These are phyloP conservation scores for Ascidia mentula DNA, from an alignment of 23 tunicate genomes.

Conservation along the genomic window DNA sequence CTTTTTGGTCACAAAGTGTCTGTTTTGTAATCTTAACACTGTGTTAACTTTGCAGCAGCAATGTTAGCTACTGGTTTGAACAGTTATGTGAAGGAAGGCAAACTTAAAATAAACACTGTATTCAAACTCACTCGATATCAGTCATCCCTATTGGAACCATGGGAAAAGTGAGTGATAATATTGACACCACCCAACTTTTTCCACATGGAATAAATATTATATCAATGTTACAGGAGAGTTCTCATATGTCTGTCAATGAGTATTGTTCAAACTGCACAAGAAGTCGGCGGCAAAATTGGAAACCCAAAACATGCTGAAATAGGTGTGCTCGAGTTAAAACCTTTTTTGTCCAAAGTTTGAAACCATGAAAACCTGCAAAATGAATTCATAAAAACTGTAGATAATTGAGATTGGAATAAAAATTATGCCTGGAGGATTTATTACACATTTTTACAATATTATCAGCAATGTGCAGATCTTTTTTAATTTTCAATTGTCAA, in stretches of 20 bases:
- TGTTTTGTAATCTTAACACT: background rate
- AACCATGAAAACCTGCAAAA: too few species aligned
- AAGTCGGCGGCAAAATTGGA: constrained; percentile 76
- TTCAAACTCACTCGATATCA: constrained; percentile 58
- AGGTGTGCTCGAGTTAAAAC: background rate
- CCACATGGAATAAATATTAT: background rate
- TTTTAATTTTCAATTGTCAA: too few species aligned
- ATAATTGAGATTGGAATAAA: too few species aligned
- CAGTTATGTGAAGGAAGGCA: constrained; percentile 56
- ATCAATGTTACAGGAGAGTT: background rate
- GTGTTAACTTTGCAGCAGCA: constrained; percentile 26
- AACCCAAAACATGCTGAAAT: constrained; percentile 52
- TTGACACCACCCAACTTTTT: background rate
- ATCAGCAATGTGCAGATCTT: too few species aligned
- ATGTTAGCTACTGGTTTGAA: constrained; percentile 82
- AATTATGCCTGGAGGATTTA: too few species aligned
- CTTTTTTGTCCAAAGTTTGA: background rate
- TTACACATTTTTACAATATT: too few species aligned
- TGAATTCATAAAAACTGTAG: too few species aligned
- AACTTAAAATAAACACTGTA: constrained; percentile 35
- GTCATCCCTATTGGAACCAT: constrained; percentile 47
- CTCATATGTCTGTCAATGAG: constrained; percentile 1
- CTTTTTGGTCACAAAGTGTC: background rate
- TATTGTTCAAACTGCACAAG: constrained; percentile 49
- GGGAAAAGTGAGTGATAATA: constrained; percentile 26